These are phyloP conservation scores for Dipodomys merriami DNA, from an alignment of 2,113 vertebrate species.

Conservation along the genomic window DNA sequence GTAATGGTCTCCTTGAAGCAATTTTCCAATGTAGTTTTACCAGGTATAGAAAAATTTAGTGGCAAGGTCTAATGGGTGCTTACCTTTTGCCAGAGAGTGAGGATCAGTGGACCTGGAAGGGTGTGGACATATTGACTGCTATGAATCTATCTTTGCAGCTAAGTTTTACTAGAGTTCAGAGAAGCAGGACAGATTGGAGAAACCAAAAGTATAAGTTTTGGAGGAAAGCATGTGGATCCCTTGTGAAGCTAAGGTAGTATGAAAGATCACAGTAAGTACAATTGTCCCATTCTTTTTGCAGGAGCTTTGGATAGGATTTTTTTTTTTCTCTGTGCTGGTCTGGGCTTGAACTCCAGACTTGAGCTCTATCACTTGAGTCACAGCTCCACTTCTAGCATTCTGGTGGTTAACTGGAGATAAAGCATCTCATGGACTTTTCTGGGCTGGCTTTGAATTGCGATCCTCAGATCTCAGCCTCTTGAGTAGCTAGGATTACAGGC, in stretches of 20 bases:
- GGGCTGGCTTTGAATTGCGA: too few relatives aligned
- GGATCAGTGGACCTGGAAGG: not conserved
- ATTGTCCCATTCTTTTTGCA: not conserved
- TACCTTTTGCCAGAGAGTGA: not conserved
- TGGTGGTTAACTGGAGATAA: too few relatives aligned
- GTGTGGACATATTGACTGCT: not conserved
- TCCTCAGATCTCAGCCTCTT: too few relatives aligned
- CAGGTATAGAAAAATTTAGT: not conserved
- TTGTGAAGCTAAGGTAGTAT: constrained; percentile 17
- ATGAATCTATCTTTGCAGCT: constrained; percentile 40
- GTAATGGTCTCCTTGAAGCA: not conserved
- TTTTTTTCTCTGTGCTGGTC: too few relatives aligned
- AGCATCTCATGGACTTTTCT: too few relatives aligned
- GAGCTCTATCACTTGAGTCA: too few relatives aligned
- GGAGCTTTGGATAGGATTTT: constrained; percentile 2
- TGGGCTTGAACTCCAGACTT: too few relatives aligned
- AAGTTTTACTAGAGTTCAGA: constrained; percentile 26
- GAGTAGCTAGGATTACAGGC: too few relatives aligned
- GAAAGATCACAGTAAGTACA: not conserved
- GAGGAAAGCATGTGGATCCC: constrained; percentile 9
- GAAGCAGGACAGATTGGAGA: not conserved
- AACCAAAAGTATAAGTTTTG: constrained; percentile 4
- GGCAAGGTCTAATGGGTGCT: not conserved
- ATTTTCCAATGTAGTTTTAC: not conserved
- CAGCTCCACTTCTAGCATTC: too few relatives aligned